phyloP scores from a whole-genome alignment of 2,888 invertebrate species.

The Eupithecia subumbrata region DNA sequence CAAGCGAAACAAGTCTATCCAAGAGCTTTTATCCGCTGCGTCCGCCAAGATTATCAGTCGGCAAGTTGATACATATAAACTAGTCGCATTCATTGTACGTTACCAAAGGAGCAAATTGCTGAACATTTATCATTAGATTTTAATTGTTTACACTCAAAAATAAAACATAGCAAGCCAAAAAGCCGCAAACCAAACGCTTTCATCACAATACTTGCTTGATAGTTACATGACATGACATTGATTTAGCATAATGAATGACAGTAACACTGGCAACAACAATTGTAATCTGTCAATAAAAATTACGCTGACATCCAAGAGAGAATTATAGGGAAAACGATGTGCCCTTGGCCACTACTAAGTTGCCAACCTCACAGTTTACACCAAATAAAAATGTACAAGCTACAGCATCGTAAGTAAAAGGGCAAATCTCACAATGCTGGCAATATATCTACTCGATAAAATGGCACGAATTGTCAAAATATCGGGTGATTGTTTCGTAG shows the following conservation, averaged over 20 bases:
- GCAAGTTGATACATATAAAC: slow-evolving; percentile 92
- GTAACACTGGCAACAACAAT: slow-evolving; percentile 4
- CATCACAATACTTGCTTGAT: slow-evolving; percentile 44
- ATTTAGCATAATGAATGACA: neutral
- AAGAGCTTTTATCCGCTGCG: slow-evolving; percentile 87
- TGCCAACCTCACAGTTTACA: too few species aligned
- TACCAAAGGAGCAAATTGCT: slow-evolving; percentile 53
- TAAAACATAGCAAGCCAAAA: slow-evolving; percentile 62
- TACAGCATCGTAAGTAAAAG: too few species aligned
- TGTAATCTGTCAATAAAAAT: too few species aligned
- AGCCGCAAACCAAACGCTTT: slow-evolving; percentile 78
- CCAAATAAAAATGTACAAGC: too few species aligned
- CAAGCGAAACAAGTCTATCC: slow-evolving; percentile 92
- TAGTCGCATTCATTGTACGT: slow-evolving; percentile 90
- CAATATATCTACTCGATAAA: too few species aligned
- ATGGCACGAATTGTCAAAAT: too few species aligned
- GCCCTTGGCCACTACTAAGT: too few species aligned
- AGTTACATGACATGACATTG: slow-evolving; percentile 19
- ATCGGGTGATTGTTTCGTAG: too few species aligned
- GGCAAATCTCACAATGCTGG: too few species aligned
- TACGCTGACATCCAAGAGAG: too few species aligned
- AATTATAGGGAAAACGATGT: too few species aligned
- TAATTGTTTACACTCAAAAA: slow-evolving; percentile 72
- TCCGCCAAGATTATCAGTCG: slow-evolving; percentile 91
- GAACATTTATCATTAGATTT: slow-evolving; percentile 56